Percentiles rank a stretch among this genome's conserved stretches.
These are phyloP conservation scores for Gasterosteus aculeatus DNA, from an alignment of 2,113 vertebrate genomes.

Conservation along the genomic window DNA sequence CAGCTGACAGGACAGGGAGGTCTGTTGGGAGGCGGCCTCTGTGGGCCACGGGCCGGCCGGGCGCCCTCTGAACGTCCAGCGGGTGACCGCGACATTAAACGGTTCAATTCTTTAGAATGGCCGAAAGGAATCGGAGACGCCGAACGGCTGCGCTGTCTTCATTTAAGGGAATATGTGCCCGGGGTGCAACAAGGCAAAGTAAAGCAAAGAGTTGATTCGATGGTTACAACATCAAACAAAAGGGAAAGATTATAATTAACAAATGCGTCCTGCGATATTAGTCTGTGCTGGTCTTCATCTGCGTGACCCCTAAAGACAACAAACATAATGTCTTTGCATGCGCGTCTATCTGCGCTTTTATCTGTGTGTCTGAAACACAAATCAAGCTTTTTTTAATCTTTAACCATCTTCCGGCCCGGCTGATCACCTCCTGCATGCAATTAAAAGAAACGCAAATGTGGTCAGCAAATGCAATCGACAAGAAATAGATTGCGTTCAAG, in stretches of 20 bases:
- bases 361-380: slow-evolving; percentile 19
- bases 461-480: neutral
- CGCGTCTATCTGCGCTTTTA: neutral
- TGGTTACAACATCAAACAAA: neutral
- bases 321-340: neutral
- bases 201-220: neutral
- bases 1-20: slow-evolving; percentile 78
- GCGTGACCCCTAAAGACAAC: slow-evolving; percentile 14
- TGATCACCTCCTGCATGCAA: neutral
- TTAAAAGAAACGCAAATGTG: neutral
- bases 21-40: slow-evolving; percentile 59
- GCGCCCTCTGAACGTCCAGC: slow-evolving; percentile 65
- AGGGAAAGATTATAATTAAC: neutral
- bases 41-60: slow-evolving; percentile 67
- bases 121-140: slow-evolving; percentile 46
- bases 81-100: slow-evolving; percentile 64
- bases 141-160: neutral
- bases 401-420: neutral
- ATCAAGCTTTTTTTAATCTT: slow-evolving; percentile 7
- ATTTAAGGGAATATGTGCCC: neutral
- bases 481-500: slow-evolving; percentile 9
- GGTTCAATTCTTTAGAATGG: slow-evolving; percentile 44
- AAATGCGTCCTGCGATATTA: slow-evolving; percentile 19
- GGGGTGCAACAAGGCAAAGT: neutral
- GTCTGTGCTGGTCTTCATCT: neutral